These are phyloP conservation scores for Leptodirus hochenwartii DNA, from an alignment of 2,888 invertebrate genomes.

Conservation along the genomic window DNA sequence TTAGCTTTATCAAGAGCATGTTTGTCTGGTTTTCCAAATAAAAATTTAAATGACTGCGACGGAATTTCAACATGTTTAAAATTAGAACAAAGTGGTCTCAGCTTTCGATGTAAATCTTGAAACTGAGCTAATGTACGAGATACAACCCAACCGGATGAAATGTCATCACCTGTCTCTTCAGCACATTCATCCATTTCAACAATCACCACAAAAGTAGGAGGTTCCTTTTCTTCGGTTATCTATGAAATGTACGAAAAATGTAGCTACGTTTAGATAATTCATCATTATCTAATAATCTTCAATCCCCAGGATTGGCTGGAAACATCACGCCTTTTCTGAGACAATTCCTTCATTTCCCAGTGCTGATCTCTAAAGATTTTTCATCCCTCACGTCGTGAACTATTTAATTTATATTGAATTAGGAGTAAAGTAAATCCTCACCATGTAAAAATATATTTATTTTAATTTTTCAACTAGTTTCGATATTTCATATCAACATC, in stretches of 20 bases:
- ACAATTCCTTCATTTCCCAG: too few species aligned
- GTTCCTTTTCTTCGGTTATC: conserved; percentile 33
- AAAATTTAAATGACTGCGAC: conserved; percentile 60
- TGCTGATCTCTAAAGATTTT: too few species aligned
- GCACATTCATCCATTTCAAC: conserved; percentile 57
- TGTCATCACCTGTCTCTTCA: conserved; percentile 32
- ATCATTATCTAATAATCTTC: too few species aligned
- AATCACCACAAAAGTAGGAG: conserved; percentile 54
- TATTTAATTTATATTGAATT: too few species aligned
- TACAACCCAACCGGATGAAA: conserved; percentile 50
- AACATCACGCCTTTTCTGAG: too few species aligned
- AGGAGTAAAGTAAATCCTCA: too few species aligned
- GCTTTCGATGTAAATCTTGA: conserved; percentile 65
- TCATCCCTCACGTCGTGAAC: too few species aligned
- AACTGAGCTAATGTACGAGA: conserved; percentile 41
- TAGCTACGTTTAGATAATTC: too few species aligned
- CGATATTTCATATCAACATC: too few species aligned
- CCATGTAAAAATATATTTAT: too few species aligned
- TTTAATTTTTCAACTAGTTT: too few species aligned
- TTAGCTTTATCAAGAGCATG: conserved; percentile 68
- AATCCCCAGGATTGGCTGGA: too few species aligned
- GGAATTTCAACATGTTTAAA: conserved; percentile 70
- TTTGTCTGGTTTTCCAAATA: conserved; percentile 68
- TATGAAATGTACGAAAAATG: conserved; percentile 12
- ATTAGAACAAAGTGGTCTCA: conserved; percentile 64